These are phyloP conservation scores for Limanda limanda DNA, from an alignment of 2,113 vertebrate genomes.

Conservation along the genomic window DNA sequence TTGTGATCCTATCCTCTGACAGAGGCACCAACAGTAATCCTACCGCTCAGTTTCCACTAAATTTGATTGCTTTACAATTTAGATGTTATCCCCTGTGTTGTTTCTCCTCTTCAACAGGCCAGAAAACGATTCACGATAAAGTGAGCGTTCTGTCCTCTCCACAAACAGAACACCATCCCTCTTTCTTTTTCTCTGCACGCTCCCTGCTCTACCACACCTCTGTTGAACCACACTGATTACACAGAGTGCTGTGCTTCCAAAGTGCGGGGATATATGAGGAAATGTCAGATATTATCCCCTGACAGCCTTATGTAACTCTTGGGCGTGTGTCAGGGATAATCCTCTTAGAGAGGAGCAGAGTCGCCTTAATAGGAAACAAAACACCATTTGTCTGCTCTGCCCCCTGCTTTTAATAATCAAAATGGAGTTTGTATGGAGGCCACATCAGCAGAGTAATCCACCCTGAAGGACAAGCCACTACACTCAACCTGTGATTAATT, in stretches of 20 bases:
- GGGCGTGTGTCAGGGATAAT: slow-evolving; percentile 68
- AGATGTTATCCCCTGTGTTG: not conserved
- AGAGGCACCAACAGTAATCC: not conserved
- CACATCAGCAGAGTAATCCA: slow-evolving; percentile 59
- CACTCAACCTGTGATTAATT: slow-evolving; percentile 56
- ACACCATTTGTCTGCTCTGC: slow-evolving; percentile 61
- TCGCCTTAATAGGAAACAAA: slow-evolving; percentile 56
- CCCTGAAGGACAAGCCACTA: slow-evolving; percentile 53
- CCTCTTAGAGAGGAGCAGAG: slow-evolving; percentile 70
- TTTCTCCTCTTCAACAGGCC: too few species aligned
- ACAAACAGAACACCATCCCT: not conserved
- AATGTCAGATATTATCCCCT: slow-evolving; percentile 73
- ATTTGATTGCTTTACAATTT: not conserved
- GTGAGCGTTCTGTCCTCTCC: not conserved
- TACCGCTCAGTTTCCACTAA: not conserved
- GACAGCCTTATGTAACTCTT: slow-evolving; percentile 70
- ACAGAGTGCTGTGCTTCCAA: slow-evolving; percentile 48
- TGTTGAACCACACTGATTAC: slow-evolving; percentile 20
- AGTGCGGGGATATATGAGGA: slow-evolving; percentile 61
- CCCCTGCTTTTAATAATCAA: slow-evolving; percentile 74
- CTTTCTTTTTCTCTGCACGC: not conserved
- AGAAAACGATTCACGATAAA: not conserved
- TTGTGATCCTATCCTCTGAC: not conserved
- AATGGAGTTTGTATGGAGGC: slow-evolving; percentile 60
- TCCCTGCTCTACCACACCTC: slow-evolving; percentile 1